Base-by-base conservation (phyloP, 2,888 invertebrate species). In the Aethes cnicana region DNA sequence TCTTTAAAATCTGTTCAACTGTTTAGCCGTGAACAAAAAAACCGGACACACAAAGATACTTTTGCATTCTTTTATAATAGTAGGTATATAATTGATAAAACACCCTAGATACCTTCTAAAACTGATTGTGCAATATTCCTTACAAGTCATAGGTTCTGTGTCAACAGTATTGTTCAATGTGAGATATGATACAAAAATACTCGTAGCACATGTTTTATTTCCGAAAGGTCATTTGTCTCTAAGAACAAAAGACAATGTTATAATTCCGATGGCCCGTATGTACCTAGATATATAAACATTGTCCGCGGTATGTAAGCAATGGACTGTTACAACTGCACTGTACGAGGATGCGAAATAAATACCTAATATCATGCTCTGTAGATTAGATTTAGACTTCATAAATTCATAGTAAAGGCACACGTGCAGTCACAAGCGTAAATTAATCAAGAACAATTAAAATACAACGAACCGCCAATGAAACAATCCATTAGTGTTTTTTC, bases 181-280 rank as follows among this genome's bases (percentile, higher is more conserved):
- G 47, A 28, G 30, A 30, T 36, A 36, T 20, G 43, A 23, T 37
- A 50, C 36, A 43, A 50, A 49, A 59, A 56, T 57, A n/a, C n/a
- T n/a, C n/a, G n/a, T n/a, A 57, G 55, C 32, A 47, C 37, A 26
- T 56, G 60, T 64, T 64, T 62, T 64, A 64, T 63, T 63, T 61
- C 57, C 57, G 61, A 64, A 69, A 66, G 67, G 64, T 67, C 66
- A 67, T 56, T 53, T 59, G 57, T 53, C 47, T 16, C 53, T 44
- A 25, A 33, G 63, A 75, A 79, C 78, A 80, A 78, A 64, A 61
- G 63, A 62, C 63, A 56, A 49, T 79, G 72, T 77, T 75, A 74
- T 77, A 64, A 64, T 60, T 69, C 57, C 61, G 62, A 62, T 67
- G 63, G n/a, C 57, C 56, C 55, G 49, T 61, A 58, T 42, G 21